These are phyloP conservation scores for Odontothrips loti DNA, from an alignment of 2,888 invertebrate species.

Conservation along the genomic window DNA sequence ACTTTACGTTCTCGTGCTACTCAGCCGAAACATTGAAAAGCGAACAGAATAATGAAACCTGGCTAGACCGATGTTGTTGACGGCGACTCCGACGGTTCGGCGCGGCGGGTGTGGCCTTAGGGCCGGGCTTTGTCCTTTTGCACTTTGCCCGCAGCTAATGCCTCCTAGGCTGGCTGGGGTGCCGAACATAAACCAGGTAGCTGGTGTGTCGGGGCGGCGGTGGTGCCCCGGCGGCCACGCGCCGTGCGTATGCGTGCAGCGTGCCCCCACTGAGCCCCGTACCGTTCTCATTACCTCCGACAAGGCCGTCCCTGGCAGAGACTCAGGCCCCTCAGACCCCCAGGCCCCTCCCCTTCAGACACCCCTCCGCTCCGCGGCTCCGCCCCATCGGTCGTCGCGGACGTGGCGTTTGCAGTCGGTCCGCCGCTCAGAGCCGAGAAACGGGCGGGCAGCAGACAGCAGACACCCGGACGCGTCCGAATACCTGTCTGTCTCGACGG, in stretches of 20 bases:
- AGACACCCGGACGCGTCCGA: too few species aligned
- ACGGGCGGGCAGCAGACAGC: too few species aligned
- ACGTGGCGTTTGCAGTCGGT: too few species aligned
- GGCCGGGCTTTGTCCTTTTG: constrained; percentile 13
- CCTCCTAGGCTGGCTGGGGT: neutral
- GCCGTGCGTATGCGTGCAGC: neutral
- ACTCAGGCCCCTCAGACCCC: neutral
- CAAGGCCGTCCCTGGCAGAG: neutral
- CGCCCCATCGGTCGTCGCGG: neutral
- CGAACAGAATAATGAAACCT: too few species aligned
- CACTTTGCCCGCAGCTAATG: neutral
- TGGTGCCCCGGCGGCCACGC: too few species aligned
- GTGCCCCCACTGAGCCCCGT: too few species aligned
- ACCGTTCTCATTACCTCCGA: neutral
- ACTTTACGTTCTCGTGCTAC: too few species aligned
- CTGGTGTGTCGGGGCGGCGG: too few species aligned
- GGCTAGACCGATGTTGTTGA: neutral
- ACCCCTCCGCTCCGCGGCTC: neutral
- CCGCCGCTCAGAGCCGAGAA: too few species aligned
- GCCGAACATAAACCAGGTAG: neutral
- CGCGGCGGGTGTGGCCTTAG: neutral
- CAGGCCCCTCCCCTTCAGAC: neutral
- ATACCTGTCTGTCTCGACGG: too few species aligned
- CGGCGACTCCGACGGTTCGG: neutral
- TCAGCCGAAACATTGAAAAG: too few species aligned